These are phyloP conservation scores for Odontomyia ornata DNA, from an alignment of 2,888 invertebrate genomes.

Conservation along the genomic window DNA sequence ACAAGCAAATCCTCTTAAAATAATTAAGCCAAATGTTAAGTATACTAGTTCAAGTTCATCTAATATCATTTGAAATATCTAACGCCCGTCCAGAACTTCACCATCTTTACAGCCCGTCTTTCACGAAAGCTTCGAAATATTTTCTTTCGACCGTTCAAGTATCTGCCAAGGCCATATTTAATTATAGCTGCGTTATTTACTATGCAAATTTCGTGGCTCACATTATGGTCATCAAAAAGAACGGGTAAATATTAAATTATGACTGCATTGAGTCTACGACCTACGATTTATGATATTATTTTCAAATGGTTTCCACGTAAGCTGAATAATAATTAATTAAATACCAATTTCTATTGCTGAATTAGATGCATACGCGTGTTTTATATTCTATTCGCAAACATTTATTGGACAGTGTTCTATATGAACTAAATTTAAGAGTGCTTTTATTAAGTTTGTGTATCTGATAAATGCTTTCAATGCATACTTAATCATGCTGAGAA, in stretches of 20 bases:
- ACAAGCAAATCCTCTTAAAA: too few relatives aligned
- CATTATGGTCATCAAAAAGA: background rate
- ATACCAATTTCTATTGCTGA: background rate
- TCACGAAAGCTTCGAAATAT: too few relatives aligned
- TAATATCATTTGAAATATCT: too few relatives aligned
- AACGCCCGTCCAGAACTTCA: too few relatives aligned
- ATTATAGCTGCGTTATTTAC: background rate
- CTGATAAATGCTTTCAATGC: background rate
- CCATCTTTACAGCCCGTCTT: too few relatives aligned
- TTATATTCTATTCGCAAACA: background rate
- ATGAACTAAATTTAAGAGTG: background rate
- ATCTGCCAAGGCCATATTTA: background rate
- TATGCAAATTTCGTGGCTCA: background rate
- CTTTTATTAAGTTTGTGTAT: background rate
- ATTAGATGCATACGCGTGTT: background rate
- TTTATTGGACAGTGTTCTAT: background rate
- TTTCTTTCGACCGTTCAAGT: background rate
- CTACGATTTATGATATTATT: conserved; percentile 5
- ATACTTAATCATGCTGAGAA: background rate
- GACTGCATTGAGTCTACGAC: background rate
- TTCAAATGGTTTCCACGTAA: background rate
- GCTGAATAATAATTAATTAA: background rate
- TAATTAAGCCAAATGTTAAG: too few relatives aligned
- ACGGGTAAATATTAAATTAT: background rate
- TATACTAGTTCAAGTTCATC: too few relatives aligned